Percentiles rank a stretch among this genome's conserved stretches.
Evolutionary conservation across 2,888 invertebrate genomes (phyloP).

Genomic region (Epicampocera succincta): DNA sequence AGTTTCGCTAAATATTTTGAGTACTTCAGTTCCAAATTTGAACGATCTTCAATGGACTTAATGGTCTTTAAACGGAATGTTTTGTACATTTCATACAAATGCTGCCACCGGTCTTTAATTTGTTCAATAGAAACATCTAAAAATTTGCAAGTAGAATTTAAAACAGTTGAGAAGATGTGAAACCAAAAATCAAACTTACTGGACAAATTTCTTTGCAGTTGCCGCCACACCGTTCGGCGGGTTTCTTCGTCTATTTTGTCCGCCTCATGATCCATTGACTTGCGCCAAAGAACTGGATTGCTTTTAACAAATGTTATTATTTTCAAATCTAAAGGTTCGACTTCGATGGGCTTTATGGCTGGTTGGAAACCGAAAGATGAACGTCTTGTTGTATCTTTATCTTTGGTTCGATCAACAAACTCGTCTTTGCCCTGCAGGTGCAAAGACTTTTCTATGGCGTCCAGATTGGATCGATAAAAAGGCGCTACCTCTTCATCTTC

Average conservation of each 20-base stretch:
- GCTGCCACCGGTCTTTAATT: slow-evolving; percentile 77
- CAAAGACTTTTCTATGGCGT: slow-evolving; percentile 75
- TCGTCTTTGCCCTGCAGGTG: slow-evolving; percentile 55
- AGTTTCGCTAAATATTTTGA: slow-evolving; percentile 78
- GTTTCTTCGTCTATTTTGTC: slow-evolving; percentile 78
- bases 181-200: slow-evolving; percentile 67
- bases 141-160: slow-evolving; percentile 27
- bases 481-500: slow-evolving; percentile 75
- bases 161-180: background rate
- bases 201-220: slow-evolving; percentile 75
- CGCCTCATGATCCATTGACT: slow-evolving; percentile 75
- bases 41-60: slow-evolving; percentile 74
- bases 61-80: slow-evolving; percentile 78
- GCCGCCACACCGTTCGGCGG: slow-evolving; percentile 75
- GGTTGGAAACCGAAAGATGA: slow-evolving; percentile 22
- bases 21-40: slow-evolving; percentile 77
- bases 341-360: slow-evolving; percentile 74
- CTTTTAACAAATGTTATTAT: slow-evolving; percentile 79
- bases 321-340: slow-evolving; percentile 75
- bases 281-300: slow-evolving; percentile 78
- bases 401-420: slow-evolving; percentile 25
- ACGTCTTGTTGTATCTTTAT: slow-evolving; percentile 22
- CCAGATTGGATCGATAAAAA: slow-evolving; percentile 73
- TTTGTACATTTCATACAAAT: slow-evolving; percentile 79
- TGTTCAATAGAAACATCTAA: slow-evolving; percentile 72